Percentiles rank a stretch among this genome's conserved stretches.
Conservation (phyloP, 2,113 vertebrate genomes). For the Cariama cristata region DNA sequence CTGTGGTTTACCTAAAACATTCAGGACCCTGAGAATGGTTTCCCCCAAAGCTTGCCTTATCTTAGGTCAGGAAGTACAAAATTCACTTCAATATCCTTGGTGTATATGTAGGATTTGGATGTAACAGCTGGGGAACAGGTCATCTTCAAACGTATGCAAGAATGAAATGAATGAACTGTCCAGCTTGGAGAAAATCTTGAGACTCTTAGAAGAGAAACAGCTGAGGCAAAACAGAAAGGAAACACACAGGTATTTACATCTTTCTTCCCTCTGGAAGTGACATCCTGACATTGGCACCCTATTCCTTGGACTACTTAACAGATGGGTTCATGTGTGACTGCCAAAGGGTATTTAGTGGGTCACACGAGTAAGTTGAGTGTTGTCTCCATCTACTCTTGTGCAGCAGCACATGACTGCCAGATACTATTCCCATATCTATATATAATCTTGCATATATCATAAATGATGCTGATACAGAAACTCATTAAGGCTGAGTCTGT, state of each 20-base stretch:
- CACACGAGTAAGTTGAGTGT: not conserved
- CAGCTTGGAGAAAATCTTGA: not conserved
- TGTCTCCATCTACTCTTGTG: not conserved
- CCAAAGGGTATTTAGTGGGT: not conserved
- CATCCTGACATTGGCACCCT: not conserved
- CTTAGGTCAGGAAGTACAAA: not conserved
- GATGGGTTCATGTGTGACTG: not conserved
- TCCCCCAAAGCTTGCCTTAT: not conserved
- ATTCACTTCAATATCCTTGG: not conserved
- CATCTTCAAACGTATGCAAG: not conserved
- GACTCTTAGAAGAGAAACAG: not conserved
- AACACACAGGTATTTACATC: not conserved
- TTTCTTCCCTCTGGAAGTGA: not conserved
- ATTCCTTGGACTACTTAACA: not conserved
- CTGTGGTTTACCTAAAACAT: not conserved
- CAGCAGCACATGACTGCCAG: not conserved
- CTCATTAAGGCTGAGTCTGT: not conserved
- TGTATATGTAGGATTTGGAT: not conserved
- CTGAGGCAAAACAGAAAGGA: not conserved
- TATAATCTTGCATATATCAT: not conserved
- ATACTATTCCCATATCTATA: not conserved
- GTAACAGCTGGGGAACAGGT: not conserved
- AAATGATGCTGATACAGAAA: not conserved
- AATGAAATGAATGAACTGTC: not conserved
- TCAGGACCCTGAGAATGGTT: not conserved